Conservation (phyloP, 1,140 invertebrate species). For the Drosophila simulans region DNA sequence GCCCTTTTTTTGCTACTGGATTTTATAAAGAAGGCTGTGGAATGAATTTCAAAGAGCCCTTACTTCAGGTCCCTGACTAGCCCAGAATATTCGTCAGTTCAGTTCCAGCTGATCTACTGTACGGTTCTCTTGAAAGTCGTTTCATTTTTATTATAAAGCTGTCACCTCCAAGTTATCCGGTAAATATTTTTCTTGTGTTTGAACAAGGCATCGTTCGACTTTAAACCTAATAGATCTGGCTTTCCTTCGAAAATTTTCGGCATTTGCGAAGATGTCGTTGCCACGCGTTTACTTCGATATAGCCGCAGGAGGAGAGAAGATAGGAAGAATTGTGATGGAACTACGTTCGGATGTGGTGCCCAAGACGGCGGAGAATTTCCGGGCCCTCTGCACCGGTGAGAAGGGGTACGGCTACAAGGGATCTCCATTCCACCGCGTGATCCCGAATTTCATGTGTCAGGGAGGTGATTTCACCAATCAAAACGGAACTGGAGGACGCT, state of each 20-base stretch:
- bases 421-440: conserved; percentile 95
- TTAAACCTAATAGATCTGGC: conserved; percentile 12
- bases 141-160: neutral
- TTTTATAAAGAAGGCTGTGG: neutral
- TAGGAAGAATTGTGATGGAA: conserved; percentile 86
- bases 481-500: conserved; percentile 97
- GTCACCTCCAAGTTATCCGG: neutral
- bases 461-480: conserved; percentile 97
- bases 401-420: conserved; percentile 96
- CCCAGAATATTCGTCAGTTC: neutral
- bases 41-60: neutral
- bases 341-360: conserved; percentile 94
- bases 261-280: conserved; percentile 24
- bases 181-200: conserved; percentile 10
- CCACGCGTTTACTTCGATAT: conserved; percentile 41
- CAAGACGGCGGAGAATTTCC: conserved; percentile 97
- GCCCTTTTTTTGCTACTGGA: neutral
- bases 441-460: conserved; percentile 99
- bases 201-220: neutral
- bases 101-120: neutral
- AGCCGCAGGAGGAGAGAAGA: conserved; percentile 3
- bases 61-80: neutral
- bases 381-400: conserved; percentile 95
- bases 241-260: conserved; percentile 5
- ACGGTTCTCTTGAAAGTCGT: neutral